Evolutionary conservation across 2,113 vertebrate species (phyloP), one percentile per base, ranked within the genome.

Genomic region (Entelurus aequoreus): DNA sequence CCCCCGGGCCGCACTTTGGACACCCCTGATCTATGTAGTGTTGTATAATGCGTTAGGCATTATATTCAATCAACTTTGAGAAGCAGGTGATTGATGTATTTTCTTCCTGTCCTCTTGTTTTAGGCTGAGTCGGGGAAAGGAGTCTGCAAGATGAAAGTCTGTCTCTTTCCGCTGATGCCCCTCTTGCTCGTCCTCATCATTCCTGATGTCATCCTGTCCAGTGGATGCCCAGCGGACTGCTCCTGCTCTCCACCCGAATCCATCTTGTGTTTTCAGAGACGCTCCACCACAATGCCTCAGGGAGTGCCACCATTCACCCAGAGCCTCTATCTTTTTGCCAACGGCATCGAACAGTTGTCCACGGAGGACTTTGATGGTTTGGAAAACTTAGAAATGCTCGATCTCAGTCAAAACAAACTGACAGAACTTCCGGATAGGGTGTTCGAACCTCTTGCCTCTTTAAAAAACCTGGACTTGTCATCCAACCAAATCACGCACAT

Each of bases 341-440:
- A 98, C 0, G 92, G 92, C 68, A 98, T 99, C 75, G 91, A 92
- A 0, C 76, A 74, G 0, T 81, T 99, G 8, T 78, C 77, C 0
- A 56, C 73, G 5, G 87, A 91, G 74, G 93, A 94, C 72, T 97
- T 99, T 64, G 62, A 74, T 0, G 85, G 88, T 4, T 80, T 98
- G 57, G 80, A 82, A 0, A 84, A 86, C 55, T 85, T 99, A 50
- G 93, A 94, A 79, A 93, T 97, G 81, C 66, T 99, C 59, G 96
- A 99, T 75, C 87, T 99, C 64, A 98, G 96, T 0, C 96, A 98
- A 85, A 99, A 99, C 81, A 90, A 93, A 68, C 77, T 99, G 64
- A 83, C 89, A 3, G 83, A 87, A 76, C 90, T 99, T 71, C 93
- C 94, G 0, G 86, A 88, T 1, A 79, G 83, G 10, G 90, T 95